Percentiles rank a stretch among this genome's conserved stretches.
Conservation (phyloP, 2,888 invertebrate species). For the Hoplodrina blanda region DNA sequence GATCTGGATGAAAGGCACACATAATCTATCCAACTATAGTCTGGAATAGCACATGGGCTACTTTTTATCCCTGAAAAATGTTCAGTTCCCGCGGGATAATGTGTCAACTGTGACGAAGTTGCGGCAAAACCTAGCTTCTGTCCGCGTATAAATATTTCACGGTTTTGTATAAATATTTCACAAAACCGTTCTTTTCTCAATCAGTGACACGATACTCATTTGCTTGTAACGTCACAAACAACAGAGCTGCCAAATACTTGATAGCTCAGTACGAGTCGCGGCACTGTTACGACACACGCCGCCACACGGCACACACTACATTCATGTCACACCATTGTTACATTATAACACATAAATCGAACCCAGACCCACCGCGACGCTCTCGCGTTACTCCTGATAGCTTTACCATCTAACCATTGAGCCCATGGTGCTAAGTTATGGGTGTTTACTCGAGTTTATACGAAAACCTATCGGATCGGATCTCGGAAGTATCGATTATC, state of each 20-base stretch:
- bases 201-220: no score
- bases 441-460: slow-evolving; percentile 46
- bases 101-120: no score
- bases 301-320: slow-evolving; percentile 2
- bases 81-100: no score
- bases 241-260: slow-evolving; percentile 25
- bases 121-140: no score
- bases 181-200: no score
- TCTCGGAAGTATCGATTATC: slow-evolving; percentile 67
- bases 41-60: no score
- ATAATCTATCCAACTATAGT: no score
- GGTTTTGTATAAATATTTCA: no score
- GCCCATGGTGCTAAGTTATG: slow-evolving; percentile 54
- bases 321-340: slow-evolving; percentile 36
- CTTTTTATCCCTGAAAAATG: no score
- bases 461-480: slow-evolving; percentile 61
- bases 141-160: no score
- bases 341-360: slow-evolving; percentile 60
- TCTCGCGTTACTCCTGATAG: slow-evolving; percentile 63
- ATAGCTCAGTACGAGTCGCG: neutral
- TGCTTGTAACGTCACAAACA: neutral
- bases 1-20: no score
- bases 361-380: slow-evolving; percentile 59
- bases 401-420: slow-evolving; percentile 40
- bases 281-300: slow-evolving; percentile 3